These are phyloP conservation scores for Gastracanthus pulcherrimus DNA, from an alignment of 2,888 invertebrate genomes.

Conservation along the genomic window DNA sequence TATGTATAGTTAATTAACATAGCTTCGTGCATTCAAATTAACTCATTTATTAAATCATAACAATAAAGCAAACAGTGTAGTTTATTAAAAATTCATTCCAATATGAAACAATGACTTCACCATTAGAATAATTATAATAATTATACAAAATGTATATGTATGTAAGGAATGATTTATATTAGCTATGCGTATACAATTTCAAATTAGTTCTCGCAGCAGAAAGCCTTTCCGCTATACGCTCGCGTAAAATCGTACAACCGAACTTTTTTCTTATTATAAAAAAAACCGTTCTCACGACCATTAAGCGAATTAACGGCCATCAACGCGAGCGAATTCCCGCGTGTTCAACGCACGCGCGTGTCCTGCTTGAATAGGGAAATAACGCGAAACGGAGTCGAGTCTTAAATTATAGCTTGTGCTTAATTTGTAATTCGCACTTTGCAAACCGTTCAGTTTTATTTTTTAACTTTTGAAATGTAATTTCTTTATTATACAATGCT, in stretches of 20 bases:
- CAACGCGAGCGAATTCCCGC: constrained; percentile 2
- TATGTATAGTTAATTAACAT: no score
- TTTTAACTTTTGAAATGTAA: no score
- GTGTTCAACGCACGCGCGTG: not conserved
- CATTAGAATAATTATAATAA: no score
- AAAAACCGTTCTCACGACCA: constrained; percentile 25
- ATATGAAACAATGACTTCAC: no score
- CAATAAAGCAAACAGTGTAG: no score
- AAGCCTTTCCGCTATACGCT: not conserved
- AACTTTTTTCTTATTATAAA: not conserved
- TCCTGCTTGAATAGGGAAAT: not conserved
- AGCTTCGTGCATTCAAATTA: no score
- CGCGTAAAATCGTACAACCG: not conserved
- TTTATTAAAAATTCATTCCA: no score
- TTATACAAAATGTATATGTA: not conserved
- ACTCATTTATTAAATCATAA: no score
- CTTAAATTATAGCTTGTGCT: not conserved
- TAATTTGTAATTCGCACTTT: not conserved
- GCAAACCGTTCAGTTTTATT: no score
- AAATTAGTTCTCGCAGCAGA: not conserved
- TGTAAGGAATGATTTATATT: not conserved
- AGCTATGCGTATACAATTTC: not conserved
- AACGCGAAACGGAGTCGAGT: not conserved
- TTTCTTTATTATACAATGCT: no score
- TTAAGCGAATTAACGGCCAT: constrained; percentile 18